Percentiles rank a stretch among this genome's conserved stretches.
These are phyloP conservation scores for Cladorhizidae sp. DNA, from an alignment of 37 sponge, comb jelly and placozoan genomes.

Conservation along the genomic window DNA sequence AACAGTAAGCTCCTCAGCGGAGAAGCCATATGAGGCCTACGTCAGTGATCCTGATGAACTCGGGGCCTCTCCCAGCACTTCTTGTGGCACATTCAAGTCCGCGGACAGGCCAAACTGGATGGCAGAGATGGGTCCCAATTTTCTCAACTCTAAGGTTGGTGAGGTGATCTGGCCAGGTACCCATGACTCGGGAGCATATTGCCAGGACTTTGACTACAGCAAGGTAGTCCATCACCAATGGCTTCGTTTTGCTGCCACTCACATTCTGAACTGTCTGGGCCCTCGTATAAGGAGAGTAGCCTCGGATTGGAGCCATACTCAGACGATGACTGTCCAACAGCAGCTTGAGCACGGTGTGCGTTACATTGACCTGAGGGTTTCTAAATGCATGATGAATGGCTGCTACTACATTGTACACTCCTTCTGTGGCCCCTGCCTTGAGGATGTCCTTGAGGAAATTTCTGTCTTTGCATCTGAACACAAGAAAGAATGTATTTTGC, in stretches of 20 bases:
- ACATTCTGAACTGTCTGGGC: constrained; percentile 11
- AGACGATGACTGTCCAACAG: not conserved
- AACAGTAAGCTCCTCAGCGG: too few species aligned
- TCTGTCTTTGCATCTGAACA: not conserved
- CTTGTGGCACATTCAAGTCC: not conserved
- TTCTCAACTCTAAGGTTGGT: not conserved
- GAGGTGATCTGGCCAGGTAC: constrained; percentile 16
- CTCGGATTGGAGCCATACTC: constrained; percentile 6
- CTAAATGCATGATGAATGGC: constrained; percentile 10
- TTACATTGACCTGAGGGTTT: constrained; percentile 11
- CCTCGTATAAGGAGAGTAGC: not conserved
- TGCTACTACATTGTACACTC: constrained; percentile 26
- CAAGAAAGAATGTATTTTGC: not conserved
- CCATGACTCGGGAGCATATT: constrained; percentile 19
- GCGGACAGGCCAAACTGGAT: constrained; percentile 3
- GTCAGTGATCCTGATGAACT: not conserved
- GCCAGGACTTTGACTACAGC: constrained; percentile 15
- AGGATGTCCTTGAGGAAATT: constrained; percentile 12
- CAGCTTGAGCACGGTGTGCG: constrained; percentile 21
- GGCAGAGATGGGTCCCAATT: not conserved
- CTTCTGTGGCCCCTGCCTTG: constrained; percentile 10
- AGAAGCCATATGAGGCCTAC: not conserved
- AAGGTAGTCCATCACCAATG: constrained; percentile 5
- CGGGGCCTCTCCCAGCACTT: not conserved
- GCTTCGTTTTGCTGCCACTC: not conserved